A percentile compares a stretch with the other conserved stretches of the same genome.
These are phyloP conservation scores for Hydrozoanthus gracilis DNA, from an alignment of 92 coral and sea anemone species.

Conservation along the genomic window DNA sequence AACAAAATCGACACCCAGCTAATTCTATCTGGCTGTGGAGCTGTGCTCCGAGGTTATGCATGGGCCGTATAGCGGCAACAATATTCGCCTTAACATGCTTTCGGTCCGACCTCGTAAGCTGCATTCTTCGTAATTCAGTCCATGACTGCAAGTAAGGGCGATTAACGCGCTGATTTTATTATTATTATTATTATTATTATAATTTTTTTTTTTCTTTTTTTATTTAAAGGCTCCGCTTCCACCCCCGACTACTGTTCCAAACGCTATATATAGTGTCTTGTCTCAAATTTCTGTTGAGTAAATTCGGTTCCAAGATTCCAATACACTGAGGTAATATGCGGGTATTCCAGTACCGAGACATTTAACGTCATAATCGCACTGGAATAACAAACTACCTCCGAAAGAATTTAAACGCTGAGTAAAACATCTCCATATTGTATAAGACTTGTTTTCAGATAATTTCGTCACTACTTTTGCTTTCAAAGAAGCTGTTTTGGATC, in stretches of 20 bases:
- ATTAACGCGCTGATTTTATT: no score
- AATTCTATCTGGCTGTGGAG: no score
- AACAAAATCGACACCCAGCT: no score
- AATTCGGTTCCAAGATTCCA: conserved; percentile 11
- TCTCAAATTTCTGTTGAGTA: conserved; percentile 26
- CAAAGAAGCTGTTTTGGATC: conserved; percentile 15
- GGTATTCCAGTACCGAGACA: conserved; percentile 22
- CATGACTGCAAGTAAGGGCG: no score
- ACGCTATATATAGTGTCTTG: background rate
- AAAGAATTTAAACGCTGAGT: conserved; percentile 7
- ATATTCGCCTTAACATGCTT: no score
- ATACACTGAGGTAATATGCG: conserved; percentile 1
- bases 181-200: no score
- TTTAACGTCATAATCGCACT: conserved; percentile 12
- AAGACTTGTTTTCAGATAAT: conserved; percentile 13
- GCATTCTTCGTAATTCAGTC: no score
- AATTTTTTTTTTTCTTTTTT: no score
- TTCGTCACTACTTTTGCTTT: conserved; percentile 22
- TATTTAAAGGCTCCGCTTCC: no score
- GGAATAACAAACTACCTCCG: conserved; percentile 17
- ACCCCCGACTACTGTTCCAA: conserved; percentile 3
- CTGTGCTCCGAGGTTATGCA: no score
- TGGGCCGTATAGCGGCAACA: no score
- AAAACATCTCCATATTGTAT: conserved; percentile 23
- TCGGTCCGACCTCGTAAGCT: no score